phyloP scores from a whole-genome alignment of 2,797 vertebrate species.

The Pantherophis vulpinus region DNA sequence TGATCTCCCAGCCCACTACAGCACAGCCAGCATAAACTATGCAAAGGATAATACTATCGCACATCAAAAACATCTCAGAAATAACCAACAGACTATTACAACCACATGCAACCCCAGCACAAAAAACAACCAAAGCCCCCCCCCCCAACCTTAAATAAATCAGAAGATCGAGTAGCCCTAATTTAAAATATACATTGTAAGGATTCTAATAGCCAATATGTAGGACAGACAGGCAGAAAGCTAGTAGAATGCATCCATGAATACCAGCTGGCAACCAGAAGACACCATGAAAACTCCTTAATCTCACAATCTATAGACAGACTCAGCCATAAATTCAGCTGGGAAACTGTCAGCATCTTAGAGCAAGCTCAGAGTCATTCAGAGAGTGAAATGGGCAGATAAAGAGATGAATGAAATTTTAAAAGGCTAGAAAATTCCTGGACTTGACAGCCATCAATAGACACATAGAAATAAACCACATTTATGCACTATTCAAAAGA shows the following conservation, averaged over 20 bases:
- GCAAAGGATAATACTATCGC: background rate
- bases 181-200: background rate
- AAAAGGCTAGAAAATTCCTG: background rate
- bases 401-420: background rate
- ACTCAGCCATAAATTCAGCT: background rate
- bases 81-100: no score
- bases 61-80: background rate
- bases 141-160: background rate
- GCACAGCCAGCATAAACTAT: background rate
- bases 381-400: background rate
- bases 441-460: background rate
- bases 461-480: background rate
- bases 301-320: background rate
- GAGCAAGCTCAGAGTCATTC: background rate
- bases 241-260: background rate
- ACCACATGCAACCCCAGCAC: background rate
- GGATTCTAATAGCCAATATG: background rate
- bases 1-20: background rate
- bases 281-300: background rate
- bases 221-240: background rate
- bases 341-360: background rate
- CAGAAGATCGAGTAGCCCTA: background rate
- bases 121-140: background rate
- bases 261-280: background rate
- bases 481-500: background rate